phyloP scores from a whole-genome alignment of 2,797 vertebrate genomes.

The Arrhamphus sclerolepis region DNA sequence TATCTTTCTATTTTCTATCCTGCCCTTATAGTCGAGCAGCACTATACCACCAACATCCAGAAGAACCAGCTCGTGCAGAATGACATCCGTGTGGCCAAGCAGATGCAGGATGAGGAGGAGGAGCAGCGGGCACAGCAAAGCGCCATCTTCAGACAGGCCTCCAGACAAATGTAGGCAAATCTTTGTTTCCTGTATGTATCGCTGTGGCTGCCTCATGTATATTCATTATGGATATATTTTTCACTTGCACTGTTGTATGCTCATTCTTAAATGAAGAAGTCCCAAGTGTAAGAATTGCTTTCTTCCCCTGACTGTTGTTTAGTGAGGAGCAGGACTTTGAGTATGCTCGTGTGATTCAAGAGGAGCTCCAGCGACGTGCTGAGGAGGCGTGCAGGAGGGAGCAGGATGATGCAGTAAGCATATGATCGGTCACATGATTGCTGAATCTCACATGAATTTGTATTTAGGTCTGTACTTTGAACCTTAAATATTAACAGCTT shows the following conservation, averaged over 20 bases:
- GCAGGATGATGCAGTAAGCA: slow-evolving; percentile 76
- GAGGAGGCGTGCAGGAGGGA: slow-evolving; percentile 75
- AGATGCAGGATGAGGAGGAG: slow-evolving; percentile 81
- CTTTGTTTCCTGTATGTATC: not conserved
- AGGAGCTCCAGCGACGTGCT: slow-evolving; percentile 76
- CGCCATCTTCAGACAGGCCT: slow-evolving; percentile 58
- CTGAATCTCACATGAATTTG: no score
- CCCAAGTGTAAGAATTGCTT: not conserved
- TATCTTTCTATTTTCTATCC: not conserved
- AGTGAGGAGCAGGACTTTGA: slow-evolving; percentile 82
- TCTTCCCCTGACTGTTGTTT: slow-evolving; percentile 2
- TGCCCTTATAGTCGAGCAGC: slow-evolving; percentile 75
- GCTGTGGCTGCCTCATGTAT: not conserved
- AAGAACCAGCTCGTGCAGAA: slow-evolving; percentile 83
- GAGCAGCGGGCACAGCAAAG: slow-evolving; percentile 56
- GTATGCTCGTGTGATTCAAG: slow-evolving; percentile 78
- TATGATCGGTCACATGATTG: not conserved
- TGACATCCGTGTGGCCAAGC: slow-evolving; percentile 79
- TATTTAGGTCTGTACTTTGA: no score
- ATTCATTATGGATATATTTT: slow-evolving; percentile 3
- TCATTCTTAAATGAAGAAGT: not conserved
- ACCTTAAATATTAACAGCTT: no score
- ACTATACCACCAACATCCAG: slow-evolving; percentile 82
- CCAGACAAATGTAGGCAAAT: slow-evolving; percentile 67
- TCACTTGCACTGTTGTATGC: not conserved